phyloP scores from a whole-genome alignment of 2,113 vertebrate genomes.

The Asarcornis scutulata region DNA sequence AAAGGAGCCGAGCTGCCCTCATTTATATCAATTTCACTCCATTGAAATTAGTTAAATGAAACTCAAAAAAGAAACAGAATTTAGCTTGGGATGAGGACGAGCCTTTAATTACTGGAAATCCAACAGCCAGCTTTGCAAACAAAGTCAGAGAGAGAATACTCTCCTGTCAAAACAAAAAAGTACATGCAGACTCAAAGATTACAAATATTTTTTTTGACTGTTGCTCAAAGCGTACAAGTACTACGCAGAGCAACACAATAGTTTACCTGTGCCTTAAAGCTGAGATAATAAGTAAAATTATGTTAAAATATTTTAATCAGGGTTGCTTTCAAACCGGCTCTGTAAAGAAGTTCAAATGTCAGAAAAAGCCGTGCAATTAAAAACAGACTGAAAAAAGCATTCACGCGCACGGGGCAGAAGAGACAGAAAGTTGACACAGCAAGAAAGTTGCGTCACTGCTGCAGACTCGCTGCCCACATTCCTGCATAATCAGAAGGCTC shows the following conservation, averaged over 20 bases:
- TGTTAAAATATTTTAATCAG: not conserved
- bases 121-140: not conserved
- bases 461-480: constrained; percentile 12
- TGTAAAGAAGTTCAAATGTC: not conserved
- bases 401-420: not conserved
- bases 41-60: not conserved
- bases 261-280: not conserved
- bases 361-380: not conserved
- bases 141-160: not conserved
- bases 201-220: not conserved
- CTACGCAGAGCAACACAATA: not conserved
- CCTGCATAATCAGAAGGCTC: constrained; percentile 26
- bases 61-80: not conserved
- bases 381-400: not conserved
- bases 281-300: not conserved
- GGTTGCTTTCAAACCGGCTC: not conserved
- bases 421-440: not conserved
- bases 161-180: not conserved
- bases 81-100: not conserved
- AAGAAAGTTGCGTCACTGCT: not conserved
- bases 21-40: not conserved
- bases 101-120: not conserved
- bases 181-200: not conserved
- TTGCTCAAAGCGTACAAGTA: too few species aligned
- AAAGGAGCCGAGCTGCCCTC: not conserved